These are phyloP conservation scores for Ahaetulla prasina DNA, from an alignment of 2,113 vertebrate genomes.

Conservation along the genomic window DNA sequence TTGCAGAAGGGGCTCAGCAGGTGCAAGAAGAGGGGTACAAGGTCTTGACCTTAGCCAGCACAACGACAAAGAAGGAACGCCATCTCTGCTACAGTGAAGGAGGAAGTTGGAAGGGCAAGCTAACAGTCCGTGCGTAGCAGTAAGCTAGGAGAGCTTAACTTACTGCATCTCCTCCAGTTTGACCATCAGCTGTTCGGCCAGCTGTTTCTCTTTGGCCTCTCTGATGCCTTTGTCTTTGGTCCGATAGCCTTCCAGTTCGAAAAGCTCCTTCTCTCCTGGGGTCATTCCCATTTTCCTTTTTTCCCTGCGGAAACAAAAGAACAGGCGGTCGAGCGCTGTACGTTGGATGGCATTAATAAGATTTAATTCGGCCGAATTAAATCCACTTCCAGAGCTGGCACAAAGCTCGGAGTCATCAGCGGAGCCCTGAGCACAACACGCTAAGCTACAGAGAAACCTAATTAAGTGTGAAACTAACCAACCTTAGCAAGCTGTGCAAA, in stretches of 20 bases:
- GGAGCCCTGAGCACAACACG: not conserved
- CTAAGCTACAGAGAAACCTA: not conserved
- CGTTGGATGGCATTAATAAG: not conserved
- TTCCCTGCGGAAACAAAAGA: conserved; percentile 59
- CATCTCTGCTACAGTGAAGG: too few species aligned
- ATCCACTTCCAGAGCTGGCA: not conserved
- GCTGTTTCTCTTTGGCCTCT: conserved; percentile 83
- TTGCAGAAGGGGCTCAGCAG: not conserved
- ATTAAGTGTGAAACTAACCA: not conserved
- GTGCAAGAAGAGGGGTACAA: not conserved
- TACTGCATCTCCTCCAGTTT: conserved; percentile 83
- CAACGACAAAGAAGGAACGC: not conserved
- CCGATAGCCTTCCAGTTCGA: conserved; percentile 77
- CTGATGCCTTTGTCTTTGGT: conserved; percentile 73
- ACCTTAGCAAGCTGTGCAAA: not conserved
- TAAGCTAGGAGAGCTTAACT: conserved; percentile 52
- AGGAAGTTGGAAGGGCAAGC: too few species aligned
- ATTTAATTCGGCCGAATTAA: not conserved
- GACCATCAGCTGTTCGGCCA: conserved; percentile 78
- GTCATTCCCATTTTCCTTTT: conserved; percentile 94
- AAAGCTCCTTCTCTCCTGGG: conserved; percentile 73
- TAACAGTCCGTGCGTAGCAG: not conserved
- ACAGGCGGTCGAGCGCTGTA: not conserved
- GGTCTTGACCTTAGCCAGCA: not conserved
- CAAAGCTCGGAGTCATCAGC: not conserved